A percentile compares a stretch with the other conserved stretches of the same genome.
These are phyloP conservation scores for Phoebastria nigripes DNA, from an alignment of 2,797 vertebrate genomes.

Conservation along the genomic window DNA sequence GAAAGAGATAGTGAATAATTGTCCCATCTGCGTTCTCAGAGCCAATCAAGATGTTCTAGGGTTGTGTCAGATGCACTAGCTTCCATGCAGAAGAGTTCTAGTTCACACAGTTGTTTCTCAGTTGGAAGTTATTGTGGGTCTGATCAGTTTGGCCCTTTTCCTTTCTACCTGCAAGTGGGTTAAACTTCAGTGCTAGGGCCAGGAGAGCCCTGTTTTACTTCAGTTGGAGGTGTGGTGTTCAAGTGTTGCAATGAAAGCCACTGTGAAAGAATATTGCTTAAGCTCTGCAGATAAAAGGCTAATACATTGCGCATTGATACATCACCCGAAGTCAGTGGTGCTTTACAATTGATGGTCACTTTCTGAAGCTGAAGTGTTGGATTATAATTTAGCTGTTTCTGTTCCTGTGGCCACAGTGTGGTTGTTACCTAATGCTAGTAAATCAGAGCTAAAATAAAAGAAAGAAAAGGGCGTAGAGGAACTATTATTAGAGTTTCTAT, in stretches of 20 bases:
- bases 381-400: neutral
- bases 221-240: neutral
- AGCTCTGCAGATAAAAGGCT: neutral
- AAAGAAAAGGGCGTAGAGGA: neutral
- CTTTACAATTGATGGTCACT: neutral
- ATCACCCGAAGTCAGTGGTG: neutral
- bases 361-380: neutral
- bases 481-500: neutral
- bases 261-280: neutral
- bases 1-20: neutral
- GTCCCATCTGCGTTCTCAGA: fast-evolving
- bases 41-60: neutral
- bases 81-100: neutral
- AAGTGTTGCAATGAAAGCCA: neutral
- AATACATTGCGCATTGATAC: fast-evolving
- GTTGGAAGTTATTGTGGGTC: neutral
- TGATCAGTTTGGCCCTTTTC: neutral
- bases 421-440: neutral
- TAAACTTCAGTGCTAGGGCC: neutral
- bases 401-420: neutral
- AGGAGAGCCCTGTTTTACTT: neutral
- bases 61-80: neutral
- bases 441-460: neutral
- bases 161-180: neutral
- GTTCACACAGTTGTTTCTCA: neutral